Evolutionary conservation across 2,797 vertebrate genomes (phyloP).

Genomic region (Perodicticus potto): DNA sequence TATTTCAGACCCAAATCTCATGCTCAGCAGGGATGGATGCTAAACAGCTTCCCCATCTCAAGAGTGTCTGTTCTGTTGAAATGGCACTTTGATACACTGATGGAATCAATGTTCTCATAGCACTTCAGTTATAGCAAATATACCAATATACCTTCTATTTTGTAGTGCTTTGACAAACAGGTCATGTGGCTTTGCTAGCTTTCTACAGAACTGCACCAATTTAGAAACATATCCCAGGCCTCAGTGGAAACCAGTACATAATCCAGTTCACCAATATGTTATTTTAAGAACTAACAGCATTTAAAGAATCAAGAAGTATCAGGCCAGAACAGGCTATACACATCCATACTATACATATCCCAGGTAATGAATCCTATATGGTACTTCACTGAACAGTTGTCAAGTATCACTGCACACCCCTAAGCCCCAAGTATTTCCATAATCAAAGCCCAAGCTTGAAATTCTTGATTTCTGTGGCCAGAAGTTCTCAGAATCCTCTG

Average conservation of each 20-base stretch:
- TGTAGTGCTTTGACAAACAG: constrained; percentile 96
- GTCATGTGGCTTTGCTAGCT: constrained; percentile 91
- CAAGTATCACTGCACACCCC: constrained; percentile 88
- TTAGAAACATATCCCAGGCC: constrained; percentile 92
- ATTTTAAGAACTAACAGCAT: constrained; percentile 91
- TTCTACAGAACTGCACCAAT: constrained; percentile 92
- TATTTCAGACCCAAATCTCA: constrained; percentile 94
- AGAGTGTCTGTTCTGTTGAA: constrained; percentile 95
- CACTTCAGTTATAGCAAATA: constrained; percentile 94
- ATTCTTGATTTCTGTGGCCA: constrained; percentile 72
- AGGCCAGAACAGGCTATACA: constrained; percentile 93
- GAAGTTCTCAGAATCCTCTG: background rate
- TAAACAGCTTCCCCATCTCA: constrained; percentile 93
- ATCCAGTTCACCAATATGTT: constrained; percentile 92
- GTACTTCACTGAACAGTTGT: constrained; percentile 96
- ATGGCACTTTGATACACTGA: constrained; percentile 91
- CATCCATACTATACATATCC: constrained; percentile 92
- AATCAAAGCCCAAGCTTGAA: constrained; percentile 73
- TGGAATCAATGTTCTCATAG: constrained; percentile 92
- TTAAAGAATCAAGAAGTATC: constrained; percentile 92
- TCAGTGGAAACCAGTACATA: constrained; percentile 93
- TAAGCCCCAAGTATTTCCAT: constrained; percentile 57
- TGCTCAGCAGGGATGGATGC: constrained; percentile 92
- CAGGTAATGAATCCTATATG: constrained; percentile 94
- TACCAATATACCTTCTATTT: constrained; percentile 94